Percentiles rank a stretch among this genome's conserved stretches.
Conservation (phyloP, 2,888 invertebrate species). For the Athalia cordata region DNA sequence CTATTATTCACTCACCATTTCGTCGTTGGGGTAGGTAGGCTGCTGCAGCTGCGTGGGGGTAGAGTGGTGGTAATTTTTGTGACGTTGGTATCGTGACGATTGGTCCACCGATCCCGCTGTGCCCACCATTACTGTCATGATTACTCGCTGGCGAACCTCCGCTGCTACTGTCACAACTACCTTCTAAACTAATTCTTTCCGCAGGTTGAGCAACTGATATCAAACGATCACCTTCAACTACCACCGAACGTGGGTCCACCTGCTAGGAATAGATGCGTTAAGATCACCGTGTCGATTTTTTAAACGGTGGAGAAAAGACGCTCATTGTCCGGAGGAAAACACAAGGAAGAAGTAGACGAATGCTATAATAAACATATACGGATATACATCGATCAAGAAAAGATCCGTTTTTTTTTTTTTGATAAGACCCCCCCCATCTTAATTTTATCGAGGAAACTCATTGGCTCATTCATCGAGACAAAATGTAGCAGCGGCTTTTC, state of each 20-base stretch:
- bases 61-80: conserved; percentile 73
- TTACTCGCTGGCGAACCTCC: conserved; percentile 77
- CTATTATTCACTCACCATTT: conserved; percentile 53
- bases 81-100: conserved; percentile 69
- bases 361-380: neutral
- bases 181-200: conserved; percentile 65
- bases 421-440: no score
- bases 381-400: no score
- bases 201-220: conserved; percentile 54
- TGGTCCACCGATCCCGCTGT: conserved; percentile 65
- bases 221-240: conserved; percentile 53
- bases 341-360: neutral
- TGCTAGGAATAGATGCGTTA: conserved; percentile 56
- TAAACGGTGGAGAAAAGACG: neutral
- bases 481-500: neutral
- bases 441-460: no score
- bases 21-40: conserved; percentile 52
- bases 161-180: conserved; percentile 78
- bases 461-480: neutral
- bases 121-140: conserved; percentile 58
- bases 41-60: conserved; percentile 72
- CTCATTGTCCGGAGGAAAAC: neutral
- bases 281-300: conserved; percentile 46
- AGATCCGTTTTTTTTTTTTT: no score
- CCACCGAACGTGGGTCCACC: conserved; percentile 58